Base-by-base conservation (phyloP, 1,140 invertebrate species). In the Eciton burchellii region DNA sequence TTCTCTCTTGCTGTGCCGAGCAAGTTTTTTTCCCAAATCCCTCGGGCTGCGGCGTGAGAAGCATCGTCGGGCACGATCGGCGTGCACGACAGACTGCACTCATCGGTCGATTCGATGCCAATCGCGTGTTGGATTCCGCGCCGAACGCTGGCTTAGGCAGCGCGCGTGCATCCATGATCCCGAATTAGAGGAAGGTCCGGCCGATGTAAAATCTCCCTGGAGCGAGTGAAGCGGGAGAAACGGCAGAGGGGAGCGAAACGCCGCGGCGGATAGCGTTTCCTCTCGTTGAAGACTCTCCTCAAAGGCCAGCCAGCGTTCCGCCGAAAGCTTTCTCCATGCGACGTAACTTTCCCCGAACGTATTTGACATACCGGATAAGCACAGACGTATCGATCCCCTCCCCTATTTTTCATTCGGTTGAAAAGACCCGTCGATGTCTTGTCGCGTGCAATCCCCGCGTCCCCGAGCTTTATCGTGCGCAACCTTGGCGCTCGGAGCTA, bases 51-150 rank as follows among this genome's bases (percentile, higher is more conserved):
- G 47, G 35, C 26, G 24, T 26, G 63, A 73, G 87, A 87, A 73
- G 47, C 45, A 77, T 88, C 82, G 85, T 88, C 84, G 84, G 87
- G 86, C 85, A 72, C 82, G 85, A 87, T 68, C 19, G 41, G 49
- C 4, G 43, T 19, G 52, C 57, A 71, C n/a, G 71, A 79, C 54
- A 54, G 26, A 26, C 68, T 62, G 56, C 43, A 21, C 26, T n/a
- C 16, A 84, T 86, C 68, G 81, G 66, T 71, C 68, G 77, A 29
- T 87, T 52, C 54, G 26, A 76, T 79, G 86, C 82, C 71, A 88
- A 84, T 57, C 70, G 62, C 77, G 73, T 70, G 76, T 88, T 68
- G 85, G 76, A 84, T 88, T 87, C 87, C 85, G 86, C 86, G 83
- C 71, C 77, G 82, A 87, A 88, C 62, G 41, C 52, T 49, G 35